Base-by-base conservation (phyloP, 2,113 vertebrate genomes). In the Corythoichthys haematopterus region DNA sequence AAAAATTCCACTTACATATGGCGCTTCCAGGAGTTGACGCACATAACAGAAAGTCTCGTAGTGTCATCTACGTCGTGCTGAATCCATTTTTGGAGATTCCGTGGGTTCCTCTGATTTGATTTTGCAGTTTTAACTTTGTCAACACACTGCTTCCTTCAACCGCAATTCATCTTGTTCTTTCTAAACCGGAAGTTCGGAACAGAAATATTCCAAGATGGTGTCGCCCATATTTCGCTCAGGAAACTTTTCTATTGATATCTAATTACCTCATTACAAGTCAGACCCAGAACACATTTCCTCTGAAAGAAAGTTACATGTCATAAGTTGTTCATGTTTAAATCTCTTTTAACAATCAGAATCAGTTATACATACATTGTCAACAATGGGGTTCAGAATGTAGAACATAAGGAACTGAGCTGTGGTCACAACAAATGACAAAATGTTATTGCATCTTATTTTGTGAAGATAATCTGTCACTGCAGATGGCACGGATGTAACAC, bases 401-500 rank as follows among this genome's bases (percentile, higher is more conserved):
- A 7, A 38, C 20, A 15, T 3, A 4, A 59, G 40, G 40, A 33
- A 33, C 11, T 33, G 35, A 51, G 12, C 2, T 4, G 11, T 15
- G 50, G 28, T 16, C 20, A 51, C 35, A 65, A 58, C 2, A 28
- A 67, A 65, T 35, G 51, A 63, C 38, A 13, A 15, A 6, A 51
- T 50, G 8, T 11, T 47, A 35, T 46, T 9, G 56, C 5, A 33
- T 43, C 5, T 13, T n/a, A 64, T 68, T 70, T 37, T 61, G n/a
- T 16, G 12, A 11, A 37, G 46, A 48, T 37, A 56, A 62, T 58
- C 45, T 73, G 57, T 69, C 68, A 67, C 65, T 62, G 53, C 77
- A 76, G 66, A 70, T 2, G 60, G 50, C 62, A 61, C 40, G 28
- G 28, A 37, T 3, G 40, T 45, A 61, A 74, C 70, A 46, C 46